Base-by-base conservation (phyloP, 1,140 invertebrate species). In the Drosophila ogumai region DNA sequence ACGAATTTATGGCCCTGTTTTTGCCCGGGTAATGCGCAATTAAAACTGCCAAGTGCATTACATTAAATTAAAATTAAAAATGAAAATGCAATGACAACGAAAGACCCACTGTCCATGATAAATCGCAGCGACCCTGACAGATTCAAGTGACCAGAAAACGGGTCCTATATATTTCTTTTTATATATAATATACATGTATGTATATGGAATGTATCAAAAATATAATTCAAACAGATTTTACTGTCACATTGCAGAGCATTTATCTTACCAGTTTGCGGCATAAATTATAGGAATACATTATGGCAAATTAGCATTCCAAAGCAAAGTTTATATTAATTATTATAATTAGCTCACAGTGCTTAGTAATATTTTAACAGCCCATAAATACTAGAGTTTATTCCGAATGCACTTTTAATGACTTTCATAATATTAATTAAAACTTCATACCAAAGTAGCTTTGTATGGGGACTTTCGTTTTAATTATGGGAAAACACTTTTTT, bases 31-130 rank as follows among this genome's bases (percentile, higher is more conserved):
- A 88, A 87, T 88, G 84, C 54, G 84, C 84, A 88, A 88, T 87
- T 87, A 87, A 87, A 87, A 65, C 50, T 57, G 84, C 77, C 85
- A 84, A 88, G 84, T 90, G 85, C 85, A 90, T 82, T 82, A 73
- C 81, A 87, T 90, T 84, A 84, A 86, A 81, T 86, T 81, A 54
- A 86, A 79, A 59, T 68, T 58, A 59, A 75, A 64, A 41, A 56
- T 56, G 52, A 56, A 75, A 75, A 57, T 75, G 54, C 60, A 75
- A 75, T 56, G 72, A 74, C 56, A 55, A 43, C 36, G 28, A 36
- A 19, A 55, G 46, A 17, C 43, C 36, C 40, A 67, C 10, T 67
- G 49, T 25, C 25, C 63, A 57, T 76, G 74, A 76, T 77, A 76
- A 61, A 77, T 77, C 32, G 22, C 66, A 40, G 0, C n/a, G 68